These are phyloP conservation scores for Watersipora subatra DNA, from an alignment of 1,140 invertebrate species.

Conservation along the genomic window DNA sequence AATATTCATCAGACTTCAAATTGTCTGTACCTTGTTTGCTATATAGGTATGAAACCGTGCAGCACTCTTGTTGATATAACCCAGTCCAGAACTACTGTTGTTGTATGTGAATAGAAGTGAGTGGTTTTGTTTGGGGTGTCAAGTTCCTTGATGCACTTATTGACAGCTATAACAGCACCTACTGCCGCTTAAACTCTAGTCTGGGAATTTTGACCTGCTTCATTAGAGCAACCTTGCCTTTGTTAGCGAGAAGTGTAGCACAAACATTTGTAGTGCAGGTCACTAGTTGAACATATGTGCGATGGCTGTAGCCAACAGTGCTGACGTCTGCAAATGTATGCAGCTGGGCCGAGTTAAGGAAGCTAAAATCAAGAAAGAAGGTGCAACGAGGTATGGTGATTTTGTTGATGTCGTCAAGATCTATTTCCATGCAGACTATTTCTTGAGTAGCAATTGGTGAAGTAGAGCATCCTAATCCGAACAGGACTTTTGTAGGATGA, in stretches of 20 bases:
- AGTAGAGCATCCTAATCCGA: conserved; percentile 12
- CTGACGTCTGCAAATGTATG: conserved; percentile 21
- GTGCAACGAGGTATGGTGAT: conserved; percentile 2
- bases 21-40: conserved; percentile 8
- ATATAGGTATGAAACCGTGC: conserved; percentile 15
- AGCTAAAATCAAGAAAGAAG: conserved; percentile 13
- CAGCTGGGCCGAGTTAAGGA: conserved; percentile 1
- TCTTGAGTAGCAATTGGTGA: no score
- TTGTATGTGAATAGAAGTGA: conserved; percentile 13
- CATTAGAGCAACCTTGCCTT: conserved; percentile 13
- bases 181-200: conserved; percentile 15
- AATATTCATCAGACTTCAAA: conserved; percentile 10
- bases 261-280: conserved; percentile 2
- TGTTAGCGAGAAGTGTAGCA: conserved; percentile 14
- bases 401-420: neutral
- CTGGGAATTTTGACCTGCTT: conserved; percentile 13
- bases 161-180: conserved; percentile 13
- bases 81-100: conserved; percentile 8
- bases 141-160: conserved; percentile 9
- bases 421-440: neutral
- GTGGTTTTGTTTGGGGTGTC: neutral
- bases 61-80: conserved; percentile 14
- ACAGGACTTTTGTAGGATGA: conserved; percentile 10
- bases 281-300: conserved; percentile 13
- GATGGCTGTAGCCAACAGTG: conserved; percentile 15